phyloP scores from a whole-genome alignment of 1,140 invertebrate genomes.

The Cyclargus thomasi region DNA sequence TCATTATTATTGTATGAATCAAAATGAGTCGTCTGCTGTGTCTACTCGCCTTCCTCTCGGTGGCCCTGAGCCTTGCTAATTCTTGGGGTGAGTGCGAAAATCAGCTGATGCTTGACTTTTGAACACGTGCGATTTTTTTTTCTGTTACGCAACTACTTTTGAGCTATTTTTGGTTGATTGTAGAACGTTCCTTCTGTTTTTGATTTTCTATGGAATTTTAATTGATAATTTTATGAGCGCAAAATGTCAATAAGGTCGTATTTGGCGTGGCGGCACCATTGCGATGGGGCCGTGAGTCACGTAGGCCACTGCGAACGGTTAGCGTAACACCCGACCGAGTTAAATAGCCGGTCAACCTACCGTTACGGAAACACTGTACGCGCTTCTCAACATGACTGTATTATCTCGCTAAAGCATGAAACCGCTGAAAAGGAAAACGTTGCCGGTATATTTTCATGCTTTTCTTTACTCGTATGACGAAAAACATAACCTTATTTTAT shows the following conservation, averaged over 20 bases:
- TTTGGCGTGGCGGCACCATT: slow-evolving; percentile 64
- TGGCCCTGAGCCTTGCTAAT: slow-evolving; percentile 42
- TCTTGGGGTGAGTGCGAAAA: slow-evolving; percentile 64
- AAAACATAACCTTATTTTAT: neutral
- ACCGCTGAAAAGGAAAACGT: slow-evolving; percentile 27
- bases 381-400: slow-evolving; percentile 17
- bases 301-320: slow-evolving; percentile 61
- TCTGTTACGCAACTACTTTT: slow-evolving; percentile 38
- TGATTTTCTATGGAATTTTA: slow-evolving; percentile 25
- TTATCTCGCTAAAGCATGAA: slow-evolving; percentile 29
- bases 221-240: slow-evolving; percentile 26
- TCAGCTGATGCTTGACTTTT: slow-evolving; percentile 57
- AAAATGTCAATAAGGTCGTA: slow-evolving; percentile 53
- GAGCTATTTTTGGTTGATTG: slow-evolving; percentile 25
- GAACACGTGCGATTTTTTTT: slow-evolving; percentile 61
- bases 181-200: slow-evolving; percentile 18
- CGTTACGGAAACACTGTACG: slow-evolving; percentile 19
- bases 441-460: neutral
- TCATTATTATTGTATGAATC: slow-evolving; percentile 51
- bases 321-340: slow-evolving; percentile 44
- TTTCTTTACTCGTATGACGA: neutral
- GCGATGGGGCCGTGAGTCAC: slow-evolving; percentile 60
- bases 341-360: slow-evolving; percentile 25
- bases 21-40: slow-evolving; percentile 61
- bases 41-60: slow-evolving; percentile 42